Evolutionary conservation across 2,888 invertebrate genomes (phyloP), one percentile per base, ranked within the genome.

Genomic region (Chalcis sispes): DNA sequence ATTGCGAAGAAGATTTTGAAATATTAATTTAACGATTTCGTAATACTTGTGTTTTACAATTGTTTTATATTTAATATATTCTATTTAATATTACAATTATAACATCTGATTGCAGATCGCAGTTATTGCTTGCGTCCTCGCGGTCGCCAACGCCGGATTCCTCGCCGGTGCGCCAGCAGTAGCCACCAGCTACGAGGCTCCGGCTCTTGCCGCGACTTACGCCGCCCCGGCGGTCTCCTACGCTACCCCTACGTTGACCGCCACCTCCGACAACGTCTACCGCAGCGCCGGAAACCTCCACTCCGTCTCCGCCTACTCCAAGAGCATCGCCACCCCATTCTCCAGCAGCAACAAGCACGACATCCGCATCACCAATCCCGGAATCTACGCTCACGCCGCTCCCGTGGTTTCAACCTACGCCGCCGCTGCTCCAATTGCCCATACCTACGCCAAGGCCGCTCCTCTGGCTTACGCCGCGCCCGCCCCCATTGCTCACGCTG

Each of bases 261-360:
- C 85, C n/a, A 88, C 84, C 29, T 88, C 83, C 48, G 86, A 85
- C 77, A 86, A 86, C 89, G 81, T 92, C 89, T 89, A 90, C 88
- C 87, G 89, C 83, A 87, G 91, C 83, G 78, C 84, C 27, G 94
- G 93, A 80, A 94, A 94, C 86, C 89, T 94, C 79, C 93, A 93
- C 78, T 88, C 89, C 79, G 82, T 88, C 79, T 93, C 94, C 18
- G 93, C 46, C 46, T n/a, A 72, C 81, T 3, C 93, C 20, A 94
- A 94, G 86, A 91, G 93, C 77, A 91, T 94, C 81, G 93, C 93
- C 86, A 94, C 94, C 1, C 94, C 94, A 8, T 94, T 91, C 90
- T 93, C 93, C 64, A 93, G 93, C 85, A 93, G 93, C 56, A 92
- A 93, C 83, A 94, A 94, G 84, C 89, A 93, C 27, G 93, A 94